Evolutionary conservation across 2,888 invertebrate species (phyloP).

Genomic region (Brachypalpus laphriformis): DNA sequence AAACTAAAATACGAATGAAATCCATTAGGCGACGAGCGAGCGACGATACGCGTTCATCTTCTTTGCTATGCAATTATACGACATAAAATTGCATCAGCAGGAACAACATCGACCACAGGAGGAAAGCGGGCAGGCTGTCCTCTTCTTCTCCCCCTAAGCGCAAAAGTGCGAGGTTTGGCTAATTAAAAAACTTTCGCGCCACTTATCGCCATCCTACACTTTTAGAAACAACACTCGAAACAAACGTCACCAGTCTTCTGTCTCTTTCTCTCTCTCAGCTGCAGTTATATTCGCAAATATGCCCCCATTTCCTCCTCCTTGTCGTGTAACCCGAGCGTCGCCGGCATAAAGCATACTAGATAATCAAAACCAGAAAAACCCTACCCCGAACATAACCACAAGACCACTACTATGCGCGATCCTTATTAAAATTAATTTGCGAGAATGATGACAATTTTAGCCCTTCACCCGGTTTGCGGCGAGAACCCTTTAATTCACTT

Average conservation of each 20-base stretch:
- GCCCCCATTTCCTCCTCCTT: background rate
- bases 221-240: constrained; percentile 67
- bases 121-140: background rate
- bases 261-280: constrained; percentile 18
- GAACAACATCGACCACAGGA: constrained; percentile 3
- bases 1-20: constrained; percentile 41
- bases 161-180: constrained; percentile 71
- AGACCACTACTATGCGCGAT: constrained; percentile 58
- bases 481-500: constrained; percentile 69
- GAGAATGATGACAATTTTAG: constrained; percentile 71
- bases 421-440: constrained; percentile 74
- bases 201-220: constrained; percentile 69
- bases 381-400: constrained; percentile 59
- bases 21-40: constrained; percentile 32
- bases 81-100: constrained; percentile 52
- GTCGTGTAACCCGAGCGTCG: constrained; percentile 4
- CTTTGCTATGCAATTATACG: constrained; percentile 48
- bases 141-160: constrained; percentile 20
- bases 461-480: constrained; percentile 61
- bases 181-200: constrained; percentile 71
- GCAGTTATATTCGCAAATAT: constrained; percentile 10
- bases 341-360: constrained; percentile 34
- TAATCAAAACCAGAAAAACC: constrained; percentile 69
- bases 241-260: constrained; percentile 39
- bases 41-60: constrained; percentile 38